A percentile compares a stretch with the other conserved stretches of the same genome.
Evolutionary conservation across 2,797 vertebrate species (phyloP).

Genomic region (Sebastes taczanowskii): DNA sequence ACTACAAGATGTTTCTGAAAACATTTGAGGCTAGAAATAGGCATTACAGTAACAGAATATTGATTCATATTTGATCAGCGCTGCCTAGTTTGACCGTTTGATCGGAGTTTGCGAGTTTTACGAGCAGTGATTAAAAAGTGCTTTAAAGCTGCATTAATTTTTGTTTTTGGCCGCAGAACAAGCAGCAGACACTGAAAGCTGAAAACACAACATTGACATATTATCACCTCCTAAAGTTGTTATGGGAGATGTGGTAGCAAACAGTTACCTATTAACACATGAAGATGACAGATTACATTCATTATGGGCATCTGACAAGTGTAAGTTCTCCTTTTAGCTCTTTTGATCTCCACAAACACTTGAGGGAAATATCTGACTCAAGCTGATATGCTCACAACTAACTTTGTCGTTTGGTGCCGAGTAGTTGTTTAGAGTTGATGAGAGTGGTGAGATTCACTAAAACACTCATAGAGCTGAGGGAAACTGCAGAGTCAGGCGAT

Average conservation of each 20-base stretch:
- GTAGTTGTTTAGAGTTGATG: not conserved
- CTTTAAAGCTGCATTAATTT: not conserved
- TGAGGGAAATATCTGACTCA: not conserved
- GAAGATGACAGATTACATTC: not conserved
- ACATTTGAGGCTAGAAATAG: too few relatives aligned
- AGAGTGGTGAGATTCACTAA: not conserved
- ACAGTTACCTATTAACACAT: not conserved
- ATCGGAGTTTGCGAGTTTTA: too few relatives aligned
- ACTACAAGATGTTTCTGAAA: too few relatives aligned
- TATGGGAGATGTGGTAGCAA: not conserved
- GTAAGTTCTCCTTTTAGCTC: not conserved
- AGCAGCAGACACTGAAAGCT: not conserved
- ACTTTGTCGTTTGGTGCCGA: not conserved
- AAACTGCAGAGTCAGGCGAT: not conserved
- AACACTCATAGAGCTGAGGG: not conserved
- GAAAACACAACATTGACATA: not conserved
- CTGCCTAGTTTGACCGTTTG: too few relatives aligned
- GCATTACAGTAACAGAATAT: too few relatives aligned
- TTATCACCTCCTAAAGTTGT: not conserved
- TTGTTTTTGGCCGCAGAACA: not conserved
- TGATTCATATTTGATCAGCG: too few relatives aligned
- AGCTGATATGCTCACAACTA: not conserved
- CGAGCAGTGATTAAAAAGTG: too few relatives aligned
- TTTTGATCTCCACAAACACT: not conserved
- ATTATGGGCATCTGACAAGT: not conserved